A percentile compares a stretch with the other conserved stretches of the same genome.
Conservation (phyloP, 2,797 vertebrate species). For the Tinamus major region DNA sequence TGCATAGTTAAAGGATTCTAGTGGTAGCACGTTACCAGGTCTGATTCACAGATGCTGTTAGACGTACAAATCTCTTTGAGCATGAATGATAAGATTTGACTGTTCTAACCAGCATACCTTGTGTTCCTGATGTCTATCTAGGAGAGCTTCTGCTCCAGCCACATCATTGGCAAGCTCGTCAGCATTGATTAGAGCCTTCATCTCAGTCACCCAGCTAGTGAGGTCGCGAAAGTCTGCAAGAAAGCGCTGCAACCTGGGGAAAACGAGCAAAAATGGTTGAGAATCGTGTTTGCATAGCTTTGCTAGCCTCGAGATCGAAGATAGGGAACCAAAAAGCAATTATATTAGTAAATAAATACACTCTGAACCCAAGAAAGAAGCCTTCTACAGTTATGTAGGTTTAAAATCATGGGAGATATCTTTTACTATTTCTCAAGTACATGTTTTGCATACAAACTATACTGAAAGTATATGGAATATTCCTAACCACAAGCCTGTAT, state of each 20-base stretch:
- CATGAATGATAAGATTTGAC: neutral
- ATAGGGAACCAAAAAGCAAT: neutral
- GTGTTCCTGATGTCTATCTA: conserved; percentile 97
- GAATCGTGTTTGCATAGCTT: neutral
- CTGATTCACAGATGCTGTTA: neutral
- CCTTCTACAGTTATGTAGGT: neutral
- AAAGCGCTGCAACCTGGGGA: conserved; percentile 92
- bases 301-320: neutral
- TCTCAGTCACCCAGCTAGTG: conserved; percentile 99
- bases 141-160: conserved; percentile 95
- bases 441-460: neutral
- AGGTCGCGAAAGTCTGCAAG: conserved; percentile 97
- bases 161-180: conserved; percentile 98
- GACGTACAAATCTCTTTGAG: neutral
- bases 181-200: conserved; percentile 98
- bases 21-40: neutral
- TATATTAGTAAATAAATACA: neutral
- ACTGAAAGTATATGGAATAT: neutral
- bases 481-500: neutral
- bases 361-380: neutral
- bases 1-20: neutral
- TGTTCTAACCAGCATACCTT: conserved; percentile 81
- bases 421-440: neutral
- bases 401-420: neutral
- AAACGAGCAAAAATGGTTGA: neutral